These are phyloP conservation scores for Chiroxiphia lanceolata DNA, from an alignment of 2,797 vertebrate species.

Conservation along the genomic window DNA sequence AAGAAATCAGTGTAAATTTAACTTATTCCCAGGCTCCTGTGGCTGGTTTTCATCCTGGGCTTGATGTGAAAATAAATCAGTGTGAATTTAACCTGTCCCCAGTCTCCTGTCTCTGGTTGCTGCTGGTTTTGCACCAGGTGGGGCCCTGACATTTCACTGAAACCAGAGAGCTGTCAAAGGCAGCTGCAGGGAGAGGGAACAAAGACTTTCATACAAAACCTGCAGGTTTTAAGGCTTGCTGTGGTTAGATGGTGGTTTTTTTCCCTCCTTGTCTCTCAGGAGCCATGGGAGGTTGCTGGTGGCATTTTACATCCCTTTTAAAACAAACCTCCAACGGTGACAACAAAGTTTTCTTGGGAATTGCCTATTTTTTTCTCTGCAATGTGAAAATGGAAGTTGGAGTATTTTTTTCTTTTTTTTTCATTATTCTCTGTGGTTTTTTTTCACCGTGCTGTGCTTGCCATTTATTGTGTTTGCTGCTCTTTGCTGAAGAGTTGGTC, in stretches of 20 bases:
- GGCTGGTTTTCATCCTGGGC: accelerated
- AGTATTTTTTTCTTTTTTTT: accelerated
- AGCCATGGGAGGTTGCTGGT: not conserved
- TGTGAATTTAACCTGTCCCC: accelerated
- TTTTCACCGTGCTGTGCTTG: not conserved
- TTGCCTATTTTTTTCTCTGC: not conserved
- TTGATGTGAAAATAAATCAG: not conserved
- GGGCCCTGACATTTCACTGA: not conserved
- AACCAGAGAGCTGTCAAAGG: not conserved
- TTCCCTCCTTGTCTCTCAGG: not conserved
- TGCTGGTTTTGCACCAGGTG: accelerated
- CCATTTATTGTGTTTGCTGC: not conserved
- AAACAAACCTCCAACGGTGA: not conserved
- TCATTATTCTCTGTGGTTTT: not conserved
- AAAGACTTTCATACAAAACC: not conserved
- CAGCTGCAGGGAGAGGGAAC: not conserved
- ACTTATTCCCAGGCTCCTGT: not conserved
- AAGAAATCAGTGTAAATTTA: accelerated
- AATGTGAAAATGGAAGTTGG: accelerated
- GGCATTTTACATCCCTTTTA: not conserved
- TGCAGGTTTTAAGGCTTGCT: not conserved
- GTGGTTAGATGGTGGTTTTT: accelerated
- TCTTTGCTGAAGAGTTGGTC: not conserved
- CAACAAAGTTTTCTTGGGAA: not conserved
- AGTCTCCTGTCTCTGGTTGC: accelerated